A percentile compares a stretch with the other conserved stretches of the same genome.
Conservation (phyloP, 2,888 invertebrate species). For the Metalampra italica region DNA sequence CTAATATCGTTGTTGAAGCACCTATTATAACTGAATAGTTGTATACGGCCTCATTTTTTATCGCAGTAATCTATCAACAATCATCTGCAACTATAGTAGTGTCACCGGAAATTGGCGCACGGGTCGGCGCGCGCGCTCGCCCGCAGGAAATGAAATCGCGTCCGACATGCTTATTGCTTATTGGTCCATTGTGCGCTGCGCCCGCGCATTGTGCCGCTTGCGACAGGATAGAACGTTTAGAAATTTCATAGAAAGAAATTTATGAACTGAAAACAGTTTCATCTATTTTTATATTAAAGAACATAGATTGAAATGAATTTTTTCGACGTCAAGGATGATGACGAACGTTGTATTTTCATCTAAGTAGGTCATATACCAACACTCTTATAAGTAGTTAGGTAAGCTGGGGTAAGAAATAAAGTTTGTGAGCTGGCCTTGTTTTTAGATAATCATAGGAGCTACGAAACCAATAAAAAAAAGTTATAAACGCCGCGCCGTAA, state of each 20-base stretch:
- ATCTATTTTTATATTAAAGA: not conserved
- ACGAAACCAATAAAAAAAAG: no score
- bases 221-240: slow-evolving; percentile 1
- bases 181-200: slow-evolving; percentile 55
- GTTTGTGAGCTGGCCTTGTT: no score
- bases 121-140: slow-evolving; percentile 60
- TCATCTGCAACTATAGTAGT: slow-evolving; percentile 1
- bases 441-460: no score
- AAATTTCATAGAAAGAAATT: not conserved
- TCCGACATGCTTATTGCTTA: slow-evolving; percentile 58
- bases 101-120: slow-evolving; percentile 63
- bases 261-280: not conserved
- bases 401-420: no score
- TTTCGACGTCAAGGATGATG: no score
- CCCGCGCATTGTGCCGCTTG: slow-evolving; percentile 28
- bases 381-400: no score
- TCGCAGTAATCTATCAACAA: slow-evolving; percentile 4
- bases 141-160: slow-evolving; percentile 72
- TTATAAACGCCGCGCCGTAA: no score
- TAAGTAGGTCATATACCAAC: no score
- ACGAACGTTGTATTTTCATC: no score
- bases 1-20: not conserved
- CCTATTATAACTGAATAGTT: not conserved
- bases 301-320: not conserved
- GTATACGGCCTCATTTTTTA: not conserved